Percentiles rank a stretch among this genome's conserved stretches.
These are phyloP conservation scores for Ichneumoninae sp. DNA, from an alignment of 2,888 invertebrate genomes.

Conservation along the genomic window DNA sequence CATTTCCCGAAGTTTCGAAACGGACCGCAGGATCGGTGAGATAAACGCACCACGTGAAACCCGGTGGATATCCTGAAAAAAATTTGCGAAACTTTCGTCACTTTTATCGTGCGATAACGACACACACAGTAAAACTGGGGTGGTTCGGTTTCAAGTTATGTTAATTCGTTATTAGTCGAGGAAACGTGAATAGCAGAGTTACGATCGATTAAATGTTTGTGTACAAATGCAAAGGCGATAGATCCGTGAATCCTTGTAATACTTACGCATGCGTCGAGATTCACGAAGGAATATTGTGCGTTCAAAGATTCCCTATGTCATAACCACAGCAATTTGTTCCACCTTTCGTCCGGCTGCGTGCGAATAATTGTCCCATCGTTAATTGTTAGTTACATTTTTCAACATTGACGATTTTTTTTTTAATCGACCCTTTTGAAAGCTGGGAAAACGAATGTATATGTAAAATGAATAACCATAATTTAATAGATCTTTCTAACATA, in stretches of 20 bases:
- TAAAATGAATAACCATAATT: slow-evolving; percentile 67
- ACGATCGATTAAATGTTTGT: not conserved
- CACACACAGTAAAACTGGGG: not conserved
- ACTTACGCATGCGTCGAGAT: slow-evolving; percentile 47
- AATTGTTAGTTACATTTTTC: slow-evolving; percentile 64
- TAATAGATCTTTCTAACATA: slow-evolving; percentile 70
- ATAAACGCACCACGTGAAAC: slow-evolving; percentile 83
- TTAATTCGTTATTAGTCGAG: slow-evolving; percentile 17
- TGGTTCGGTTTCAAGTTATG: not conserved
- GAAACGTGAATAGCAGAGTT: not conserved
- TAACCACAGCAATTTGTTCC: slow-evolving; percentile 77
- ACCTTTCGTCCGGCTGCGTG: slow-evolving; percentile 82
- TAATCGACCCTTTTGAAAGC: not conserved
- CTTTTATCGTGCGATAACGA: not conserved
- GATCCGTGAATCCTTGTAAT: not conserved
- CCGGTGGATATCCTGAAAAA: slow-evolving; percentile 83
- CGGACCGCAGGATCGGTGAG: slow-evolving; percentile 78
- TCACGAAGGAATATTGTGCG: slow-evolving; percentile 68
- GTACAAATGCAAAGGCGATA: not conserved
- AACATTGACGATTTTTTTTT: slow-evolving; percentile 25
- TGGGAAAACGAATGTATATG: slow-evolving; percentile 21
- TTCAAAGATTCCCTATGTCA: slow-evolving; percentile 77
- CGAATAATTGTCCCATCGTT: slow-evolving; percentile 77
- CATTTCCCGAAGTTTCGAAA: slow-evolving; percentile 68
- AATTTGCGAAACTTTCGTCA: slow-evolving; percentile 23